phyloP scores from a whole-genome alignment of 2,113 vertebrate genomes.

The Fulmarus glacialis region DNA sequence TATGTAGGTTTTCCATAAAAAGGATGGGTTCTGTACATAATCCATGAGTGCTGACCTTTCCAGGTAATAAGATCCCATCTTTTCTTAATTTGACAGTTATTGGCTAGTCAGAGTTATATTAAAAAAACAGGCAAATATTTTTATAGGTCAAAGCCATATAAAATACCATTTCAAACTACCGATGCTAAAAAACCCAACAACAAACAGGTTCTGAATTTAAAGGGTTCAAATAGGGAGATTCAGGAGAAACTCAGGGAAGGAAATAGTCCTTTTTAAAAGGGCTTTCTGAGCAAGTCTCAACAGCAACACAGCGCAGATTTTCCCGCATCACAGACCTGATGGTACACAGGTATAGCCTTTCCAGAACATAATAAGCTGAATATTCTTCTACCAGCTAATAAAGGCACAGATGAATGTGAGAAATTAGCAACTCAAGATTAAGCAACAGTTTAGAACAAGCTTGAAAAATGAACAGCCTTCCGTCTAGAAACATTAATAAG shows the following conservation, averaged over 20 bases:
- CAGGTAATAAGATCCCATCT: background rate
- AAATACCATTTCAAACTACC: background rate
- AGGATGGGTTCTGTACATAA: background rate
- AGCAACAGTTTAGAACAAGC: background rate
- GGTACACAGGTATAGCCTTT: background rate
- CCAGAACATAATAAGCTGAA: background rate
- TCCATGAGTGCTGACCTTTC: background rate
- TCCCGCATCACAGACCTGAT: background rate
- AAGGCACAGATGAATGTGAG: background rate
- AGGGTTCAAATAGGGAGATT: background rate
- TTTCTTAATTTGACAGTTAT: background rate
- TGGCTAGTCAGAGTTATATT: background rate
- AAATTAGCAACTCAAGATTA: background rate
- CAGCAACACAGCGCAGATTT: background rate
- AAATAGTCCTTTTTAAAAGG: background rate
- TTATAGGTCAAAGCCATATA: background rate
- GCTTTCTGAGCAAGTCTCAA: background rate
- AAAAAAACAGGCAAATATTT: background rate
- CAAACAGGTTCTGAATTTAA: background rate
- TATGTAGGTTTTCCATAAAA: background rate
- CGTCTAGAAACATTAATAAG: background rate
- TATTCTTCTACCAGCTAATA: background rate
- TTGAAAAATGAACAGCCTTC: background rate
- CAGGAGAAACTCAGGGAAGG: background rate
- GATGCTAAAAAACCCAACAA: background rate